A percentile compares a stretch with the other conserved stretches of the same genome.
Conservation (phyloP, 2,113 vertebrate genomes). For the Chaetodon trifascialis region DNA sequence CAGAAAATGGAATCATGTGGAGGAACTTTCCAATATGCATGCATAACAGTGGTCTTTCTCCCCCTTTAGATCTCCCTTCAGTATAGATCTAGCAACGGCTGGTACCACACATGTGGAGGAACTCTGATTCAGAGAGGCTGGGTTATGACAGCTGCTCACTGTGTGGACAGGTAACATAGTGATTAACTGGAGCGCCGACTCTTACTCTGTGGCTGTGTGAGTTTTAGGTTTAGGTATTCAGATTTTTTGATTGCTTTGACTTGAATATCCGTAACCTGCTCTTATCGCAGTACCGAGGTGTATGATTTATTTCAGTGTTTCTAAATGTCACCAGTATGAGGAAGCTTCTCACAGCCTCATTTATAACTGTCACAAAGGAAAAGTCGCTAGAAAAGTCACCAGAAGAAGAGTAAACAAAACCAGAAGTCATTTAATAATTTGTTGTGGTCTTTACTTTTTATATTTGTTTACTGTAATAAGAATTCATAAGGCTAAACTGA, state of each 20-base stretch:
- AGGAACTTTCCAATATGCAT: too few relatives aligned
- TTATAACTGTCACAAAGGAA: constrained; percentile 29
- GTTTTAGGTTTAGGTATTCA: background rate
- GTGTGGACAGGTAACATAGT: constrained; percentile 80
- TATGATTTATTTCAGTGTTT: constrained; percentile 35
- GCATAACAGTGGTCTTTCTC: background rate
- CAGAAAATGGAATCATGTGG: too few relatives aligned
- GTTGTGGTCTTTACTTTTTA: background rate
- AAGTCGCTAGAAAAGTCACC: background rate
- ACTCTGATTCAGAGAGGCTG: constrained; percentile 86
- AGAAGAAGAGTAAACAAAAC: background rate
- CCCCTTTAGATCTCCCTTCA: constrained; percentile 81
- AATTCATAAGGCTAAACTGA: background rate
- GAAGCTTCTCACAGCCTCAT: constrained; percentile 20
- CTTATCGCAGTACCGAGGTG: background rate
- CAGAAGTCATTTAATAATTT: background rate
- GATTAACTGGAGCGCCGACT: background rate
- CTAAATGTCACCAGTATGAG: constrained; percentile 39
- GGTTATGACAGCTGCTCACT: constrained; percentile 93
- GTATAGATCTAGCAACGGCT: constrained; percentile 78
- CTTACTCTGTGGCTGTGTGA: background rate
- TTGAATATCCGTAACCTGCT: background rate
- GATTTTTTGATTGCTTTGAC: constrained; percentile 6
- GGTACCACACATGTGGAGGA: constrained; percentile 90
- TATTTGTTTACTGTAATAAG: background rate